Evolutionary conservation across 2,113 vertebrate species (phyloP).

Genomic region (Nannospalax galili): DNA sequence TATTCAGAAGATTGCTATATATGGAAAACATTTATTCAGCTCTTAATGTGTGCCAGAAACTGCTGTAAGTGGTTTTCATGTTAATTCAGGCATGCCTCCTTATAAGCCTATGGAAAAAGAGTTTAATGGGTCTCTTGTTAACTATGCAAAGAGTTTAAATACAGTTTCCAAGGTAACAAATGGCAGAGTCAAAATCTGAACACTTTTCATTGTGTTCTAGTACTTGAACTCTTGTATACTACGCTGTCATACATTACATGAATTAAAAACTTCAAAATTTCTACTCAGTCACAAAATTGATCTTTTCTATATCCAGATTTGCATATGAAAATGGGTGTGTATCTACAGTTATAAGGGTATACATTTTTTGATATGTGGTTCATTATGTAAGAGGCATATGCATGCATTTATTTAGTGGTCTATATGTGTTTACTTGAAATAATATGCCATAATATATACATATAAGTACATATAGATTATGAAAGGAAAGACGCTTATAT

Average conservation of each 20-base stretch:
- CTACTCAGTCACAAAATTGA: background rate
- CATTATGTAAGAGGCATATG: background rate
- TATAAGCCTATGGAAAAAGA: background rate
- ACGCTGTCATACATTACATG: background rate
- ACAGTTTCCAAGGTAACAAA: background rate
- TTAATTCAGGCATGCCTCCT: background rate
- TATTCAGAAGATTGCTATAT: background rate
- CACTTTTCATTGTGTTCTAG: background rate
- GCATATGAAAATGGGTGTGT: background rate
- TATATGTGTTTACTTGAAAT: background rate
- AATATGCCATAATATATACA: background rate
- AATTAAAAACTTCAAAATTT: background rate
- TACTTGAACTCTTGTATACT: background rate
- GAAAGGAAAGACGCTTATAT: background rate
- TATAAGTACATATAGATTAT: background rate
- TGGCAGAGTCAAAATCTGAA: background rate
- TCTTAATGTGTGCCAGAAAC: background rate
- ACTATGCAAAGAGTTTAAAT: background rate
- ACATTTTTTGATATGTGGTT: background rate
- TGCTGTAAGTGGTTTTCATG: background rate
- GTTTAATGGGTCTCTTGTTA: background rate
- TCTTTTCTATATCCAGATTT: background rate
- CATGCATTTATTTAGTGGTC: background rate
- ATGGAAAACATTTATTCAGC: background rate
- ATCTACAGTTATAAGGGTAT: background rate